Evolutionary conservation across 2,113 vertebrate species (phyloP).

Genomic region (Dunckerocampus dactyliophorus): DNA sequence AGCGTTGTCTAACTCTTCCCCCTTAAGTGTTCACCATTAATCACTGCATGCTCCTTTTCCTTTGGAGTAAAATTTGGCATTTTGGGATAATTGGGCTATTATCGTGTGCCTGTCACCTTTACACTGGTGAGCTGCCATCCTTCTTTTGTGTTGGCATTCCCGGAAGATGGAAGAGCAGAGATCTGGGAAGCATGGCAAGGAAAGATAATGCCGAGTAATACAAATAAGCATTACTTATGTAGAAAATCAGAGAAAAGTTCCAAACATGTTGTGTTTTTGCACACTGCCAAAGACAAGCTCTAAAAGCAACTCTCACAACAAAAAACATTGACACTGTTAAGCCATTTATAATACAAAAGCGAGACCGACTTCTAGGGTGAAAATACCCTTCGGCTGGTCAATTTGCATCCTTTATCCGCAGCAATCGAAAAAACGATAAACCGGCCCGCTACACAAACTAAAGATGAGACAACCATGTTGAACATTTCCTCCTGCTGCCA

Average conservation of each 20-base stretch:
- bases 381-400: constrained; percentile 29
- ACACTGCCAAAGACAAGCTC: background rate
- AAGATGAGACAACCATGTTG: constrained; percentile 71
- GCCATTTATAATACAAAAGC: background rate
- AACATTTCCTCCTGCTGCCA: constrained; percentile 72
- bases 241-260: background rate
- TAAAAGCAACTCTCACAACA: background rate
- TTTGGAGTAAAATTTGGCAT: constrained; percentile 98
- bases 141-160: constrained; percentile 81
- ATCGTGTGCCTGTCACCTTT: constrained; percentile 91
- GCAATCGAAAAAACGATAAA: constrained; percentile 73
- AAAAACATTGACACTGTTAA: background rate
- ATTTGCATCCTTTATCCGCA: constrained; percentile 51
- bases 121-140: constrained; percentile 95
- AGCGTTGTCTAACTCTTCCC: constrained; percentile 92
- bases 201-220: constrained; percentile 47
- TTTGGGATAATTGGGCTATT: constrained; percentile 97
- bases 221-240: background rate
- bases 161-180: constrained; percentile 67
- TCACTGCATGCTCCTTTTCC: constrained; percentile 91
- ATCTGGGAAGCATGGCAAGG: constrained; percentile 64
- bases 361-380: constrained; percentile 23
- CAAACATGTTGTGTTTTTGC: background rate
- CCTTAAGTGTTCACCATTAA: constrained; percentile 98
- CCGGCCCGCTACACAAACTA: constrained; percentile 57